Base-by-base conservation (phyloP, 2,797 vertebrate genomes). In the Melanitta fusca region DNA sequence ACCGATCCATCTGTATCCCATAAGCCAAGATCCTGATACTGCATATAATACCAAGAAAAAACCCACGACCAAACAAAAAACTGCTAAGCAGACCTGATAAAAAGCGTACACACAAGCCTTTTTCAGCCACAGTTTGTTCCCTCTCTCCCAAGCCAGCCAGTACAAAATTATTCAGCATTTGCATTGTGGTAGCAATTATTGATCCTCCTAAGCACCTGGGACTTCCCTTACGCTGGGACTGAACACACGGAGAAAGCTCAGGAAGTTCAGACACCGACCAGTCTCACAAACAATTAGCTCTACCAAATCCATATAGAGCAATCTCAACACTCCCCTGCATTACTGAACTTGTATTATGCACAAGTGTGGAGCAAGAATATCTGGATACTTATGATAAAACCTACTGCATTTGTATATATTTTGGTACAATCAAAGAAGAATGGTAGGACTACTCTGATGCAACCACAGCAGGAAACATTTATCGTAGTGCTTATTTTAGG, bases 391-490 rank as follows among this genome's bases (percentile, higher is more conserved):
- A 56, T 1, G 0, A 57, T 0, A 0, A 87, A 85, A 58, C 24
- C 6, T 22, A 2, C 1, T 2, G 3, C 1, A 1, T 15, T 54
- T 0, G 0, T 12, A 49, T 43, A 38, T 72, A 58, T 75, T 72
- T 57, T 43, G 19, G 7, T 41, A 22, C 28, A 58, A 88, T 27
- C 41, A 28, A 17, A 41, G 16, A 9, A 54, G 28, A 85, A 51
- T 6, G 72, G 61, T 8, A 18, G 53, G 13, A 51, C 30, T 53
- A 68, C 22, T 38, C 41, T 13, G 4, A 88, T 71, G 56, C 20
- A 41, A 28, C 22, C 74, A 18, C 34, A 61, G 41, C 28, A 24
- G 11, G 38, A 10, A 30, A 54, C 41, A 24, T 38, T 88, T 53
- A 79, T 32, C 10, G 6, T 19, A 72, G 5, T 8, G 24, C 7